Base-by-base conservation (phyloP, 2,888 invertebrate species). In the Apocheima hispidaria region DNA sequence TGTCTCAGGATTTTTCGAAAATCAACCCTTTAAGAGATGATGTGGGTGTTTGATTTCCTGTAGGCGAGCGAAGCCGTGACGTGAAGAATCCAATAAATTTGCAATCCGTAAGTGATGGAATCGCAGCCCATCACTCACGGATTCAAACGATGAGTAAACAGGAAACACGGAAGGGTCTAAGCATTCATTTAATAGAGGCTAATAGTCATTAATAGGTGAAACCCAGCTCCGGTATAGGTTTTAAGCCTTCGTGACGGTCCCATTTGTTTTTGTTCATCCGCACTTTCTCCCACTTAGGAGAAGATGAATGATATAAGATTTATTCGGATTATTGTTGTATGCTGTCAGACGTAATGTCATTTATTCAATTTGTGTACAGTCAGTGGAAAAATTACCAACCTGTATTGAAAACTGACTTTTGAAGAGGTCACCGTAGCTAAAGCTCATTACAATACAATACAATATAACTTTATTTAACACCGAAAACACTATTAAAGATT, bases 141-240 rank as follows among this genome's bases (percentile, higher is more conserved):
- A n/a, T 26, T n/a, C 26, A 51, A 51, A 38, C 23, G 18, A 26
- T 21, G 20, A 38, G 50, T 51, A 60, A 82, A 86, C 87, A 88
- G 88, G 89, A 89, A 88, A 78, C 77, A 12, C 9, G 30, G 69
- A 63, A 64, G 46, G 68, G 65, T 66, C 57, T 57, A 68, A 71
- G 86, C 75, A 88, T 86, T 83, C 84, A 73, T 81, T 82, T 87
- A 88, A 88, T 87, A 82, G 78, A 73, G 76, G 78, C 83, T 87
- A 88, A 87, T 86, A 80, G 82, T 82, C 75, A 78, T 83, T 89
- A 90, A 89, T 89, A 75, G 87, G 89, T 84, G 90, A 90, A 90
- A 90, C 83, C 75, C 79, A 81, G 78, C 85, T 81, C 81, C 73
- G 76, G 63, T 69, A 55, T 57, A 50, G 55, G 50, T 48, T 46